Evolutionary conservation across 1,140 invertebrate species (phyloP).

Genomic region (Gryon sp.): DNA sequence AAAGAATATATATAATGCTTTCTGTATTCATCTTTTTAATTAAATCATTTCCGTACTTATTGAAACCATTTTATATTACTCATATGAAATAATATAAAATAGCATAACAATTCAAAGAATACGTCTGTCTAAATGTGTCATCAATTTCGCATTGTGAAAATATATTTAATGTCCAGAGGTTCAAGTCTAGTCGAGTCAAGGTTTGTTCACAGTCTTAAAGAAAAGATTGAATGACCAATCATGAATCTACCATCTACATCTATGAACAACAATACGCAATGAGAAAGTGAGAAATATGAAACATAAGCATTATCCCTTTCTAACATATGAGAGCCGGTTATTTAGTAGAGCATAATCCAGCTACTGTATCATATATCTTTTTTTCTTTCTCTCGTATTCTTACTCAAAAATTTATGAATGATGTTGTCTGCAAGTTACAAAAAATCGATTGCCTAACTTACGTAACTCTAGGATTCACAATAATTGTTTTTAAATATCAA

Average conservation of each 20-base stretch:
- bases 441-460: slow-evolving; percentile 38
- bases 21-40: no score
- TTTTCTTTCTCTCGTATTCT: slow-evolving; percentile 31
- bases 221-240: slow-evolving; percentile 52
- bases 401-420: slow-evolving; percentile 40
- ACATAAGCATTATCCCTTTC: slow-evolving; percentile 51
- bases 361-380: slow-evolving; percentile 52
- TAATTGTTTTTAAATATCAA: slow-evolving; percentile 6
- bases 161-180: slow-evolving; percentile 41
- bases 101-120: slow-evolving; percentile 46
- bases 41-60: slow-evolving; percentile 3
- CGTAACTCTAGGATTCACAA: slow-evolving; percentile 15
- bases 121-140: slow-evolving; percentile 20
- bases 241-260: slow-evolving; percentile 46
- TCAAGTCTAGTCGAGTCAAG: slow-evolving; percentile 53
- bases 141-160: slow-evolving; percentile 51
- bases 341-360: slow-evolving; percentile 56
- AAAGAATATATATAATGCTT: no score
- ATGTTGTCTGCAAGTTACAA: slow-evolving; percentile 32
- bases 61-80: slow-evolving; percentile 35
- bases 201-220: slow-evolving; percentile 43
- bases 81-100: slow-evolving; percentile 27
- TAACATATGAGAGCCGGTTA: slow-evolving; percentile 46
- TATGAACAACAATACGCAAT: slow-evolving; percentile 4
- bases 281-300: slow-evolving; percentile 62